phyloP scores from a whole-genome alignment of 2,888 invertebrate species.

The Aphodius granarius region DNA sequence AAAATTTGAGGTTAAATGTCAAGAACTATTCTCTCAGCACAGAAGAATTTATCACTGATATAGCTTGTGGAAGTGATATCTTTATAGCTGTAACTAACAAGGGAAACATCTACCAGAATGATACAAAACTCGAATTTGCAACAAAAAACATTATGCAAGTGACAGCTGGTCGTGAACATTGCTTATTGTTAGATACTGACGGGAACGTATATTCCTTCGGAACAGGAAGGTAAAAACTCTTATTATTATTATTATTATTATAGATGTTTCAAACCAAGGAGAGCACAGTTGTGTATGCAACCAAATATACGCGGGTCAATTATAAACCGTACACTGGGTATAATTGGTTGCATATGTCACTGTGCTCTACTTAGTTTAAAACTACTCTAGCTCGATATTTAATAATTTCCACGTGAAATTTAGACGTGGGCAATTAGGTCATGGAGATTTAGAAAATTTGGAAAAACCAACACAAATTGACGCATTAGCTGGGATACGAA shows the following conservation, averaged over 20 bases:
- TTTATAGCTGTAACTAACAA: slow-evolving; percentile 53
- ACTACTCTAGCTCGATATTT: slow-evolving; percentile 7
- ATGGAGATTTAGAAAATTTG: slow-evolving; percentile 67
- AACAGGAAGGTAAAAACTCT: slow-evolving; percentile 68
- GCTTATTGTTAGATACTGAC: slow-evolving; percentile 65
- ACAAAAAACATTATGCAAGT: slow-evolving; percentile 64
- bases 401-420: slow-evolving; percentile 39
- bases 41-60: slow-evolving; percentile 48
- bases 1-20: slow-evolving; percentile 31
- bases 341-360: too few species aligned
- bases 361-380: slow-evolving; percentile 3
- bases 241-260: neutral
- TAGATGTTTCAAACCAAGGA: too few species aligned
- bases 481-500: slow-evolving; percentile 74
- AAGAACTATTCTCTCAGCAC: slow-evolving; percentile 29
- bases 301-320: too few species aligned
- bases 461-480: slow-evolving; percentile 68
- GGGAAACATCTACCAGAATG: slow-evolving; percentile 65
- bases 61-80: slow-evolving; percentile 55
- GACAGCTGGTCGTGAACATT: slow-evolving; percentile 81
- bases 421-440: slow-evolving; percentile 87
- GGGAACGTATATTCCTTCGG: slow-evolving; percentile 84
- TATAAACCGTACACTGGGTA: too few species aligned
- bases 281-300: too few species aligned
- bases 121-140: slow-evolving; percentile 60